phyloP scores from a whole-genome alignment of 2,113 vertebrate species.

The Neolamprologus longior region DNA sequence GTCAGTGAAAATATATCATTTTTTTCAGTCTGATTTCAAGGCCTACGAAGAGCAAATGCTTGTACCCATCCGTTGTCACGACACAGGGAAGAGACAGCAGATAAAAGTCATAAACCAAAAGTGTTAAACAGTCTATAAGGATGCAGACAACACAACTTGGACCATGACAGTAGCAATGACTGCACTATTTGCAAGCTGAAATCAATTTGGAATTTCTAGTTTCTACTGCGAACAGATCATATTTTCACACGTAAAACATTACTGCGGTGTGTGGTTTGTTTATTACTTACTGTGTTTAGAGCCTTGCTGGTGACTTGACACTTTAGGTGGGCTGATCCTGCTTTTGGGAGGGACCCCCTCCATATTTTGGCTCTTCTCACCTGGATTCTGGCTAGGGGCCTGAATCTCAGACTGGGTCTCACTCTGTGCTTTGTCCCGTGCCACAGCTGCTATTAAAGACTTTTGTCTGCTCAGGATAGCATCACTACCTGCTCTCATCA shows the following conservation, averaged over 20 bases:
- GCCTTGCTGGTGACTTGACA: slow-evolving; percentile 30
- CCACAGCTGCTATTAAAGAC: slow-evolving; percentile 39
- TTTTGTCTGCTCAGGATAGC: slow-evolving; percentile 72
- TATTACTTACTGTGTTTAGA: slow-evolving; percentile 57
- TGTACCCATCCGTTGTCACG: background rate
- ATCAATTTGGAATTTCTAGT: background rate
- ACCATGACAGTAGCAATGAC: background rate
- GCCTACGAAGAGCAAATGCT: background rate
- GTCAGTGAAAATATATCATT: background rate
- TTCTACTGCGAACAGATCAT: background rate
- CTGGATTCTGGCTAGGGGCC: slow-evolving; percentile 3
- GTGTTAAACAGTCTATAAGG: background rate
- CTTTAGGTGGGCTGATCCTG: slow-evolving; percentile 56
- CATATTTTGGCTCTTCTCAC: slow-evolving; percentile 19
- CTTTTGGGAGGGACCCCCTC: slow-evolving; percentile 37
- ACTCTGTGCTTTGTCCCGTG: slow-evolving; percentile 20
- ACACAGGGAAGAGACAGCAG: background rate
- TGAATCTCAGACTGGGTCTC: slow-evolving; percentile 7
- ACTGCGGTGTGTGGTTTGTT: background rate
- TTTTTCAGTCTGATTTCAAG: background rate
- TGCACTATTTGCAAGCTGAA: background rate
- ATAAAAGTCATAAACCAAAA: background rate
- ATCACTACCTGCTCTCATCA: slow-evolving; percentile 80
- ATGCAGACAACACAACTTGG: background rate
- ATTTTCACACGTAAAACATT: background rate